phyloP scores from a whole-genome alignment of 2,113 vertebrate species.

The Urocynchramus pylzowi region DNA sequence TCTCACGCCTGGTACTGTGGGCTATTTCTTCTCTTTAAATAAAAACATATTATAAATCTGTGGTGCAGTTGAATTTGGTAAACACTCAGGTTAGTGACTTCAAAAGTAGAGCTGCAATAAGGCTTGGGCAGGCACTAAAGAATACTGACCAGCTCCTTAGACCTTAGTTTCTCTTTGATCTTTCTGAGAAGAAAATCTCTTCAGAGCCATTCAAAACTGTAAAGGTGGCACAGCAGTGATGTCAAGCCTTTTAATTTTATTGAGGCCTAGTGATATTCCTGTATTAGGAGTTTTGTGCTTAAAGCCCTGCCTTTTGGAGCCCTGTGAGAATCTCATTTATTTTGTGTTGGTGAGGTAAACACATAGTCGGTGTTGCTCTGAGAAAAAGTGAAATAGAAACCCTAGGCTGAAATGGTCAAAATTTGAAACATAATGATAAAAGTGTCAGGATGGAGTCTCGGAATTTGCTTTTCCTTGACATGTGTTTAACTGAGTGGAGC shows the following conservation, averaged over 20 bases:
- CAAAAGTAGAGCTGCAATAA: constrained; percentile 24
- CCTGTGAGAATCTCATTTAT: neutral
- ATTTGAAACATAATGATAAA: neutral
- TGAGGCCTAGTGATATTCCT: neutral
- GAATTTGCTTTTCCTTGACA: neutral
- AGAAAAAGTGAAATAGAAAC: neutral
- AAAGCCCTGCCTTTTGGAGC: neutral
- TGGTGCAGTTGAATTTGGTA: constrained; percentile 15
- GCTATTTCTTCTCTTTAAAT: constrained; percentile 55
- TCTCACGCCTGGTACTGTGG: neutral
- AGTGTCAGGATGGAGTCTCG: neutral
- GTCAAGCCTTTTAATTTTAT: constrained; percentile 20
- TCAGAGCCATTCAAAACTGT: neutral
- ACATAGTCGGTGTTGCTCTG: neutral
- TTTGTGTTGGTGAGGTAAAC: neutral
- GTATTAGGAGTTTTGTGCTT: neutral
- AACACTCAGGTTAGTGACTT: constrained; percentile 32
- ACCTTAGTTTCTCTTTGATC: constrained; percentile 17
- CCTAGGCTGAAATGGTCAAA: neutral
- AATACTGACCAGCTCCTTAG: neutral
- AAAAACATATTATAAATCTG: constrained; percentile 61
- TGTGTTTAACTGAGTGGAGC: neutral
- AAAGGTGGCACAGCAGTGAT: neutral
- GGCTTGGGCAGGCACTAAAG: constrained; percentile 12
- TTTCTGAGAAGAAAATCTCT: constrained; percentile 6